Conservation (phyloP, 2,797 vertebrate species). For the Brachyrhaphis roseni region DNA sequence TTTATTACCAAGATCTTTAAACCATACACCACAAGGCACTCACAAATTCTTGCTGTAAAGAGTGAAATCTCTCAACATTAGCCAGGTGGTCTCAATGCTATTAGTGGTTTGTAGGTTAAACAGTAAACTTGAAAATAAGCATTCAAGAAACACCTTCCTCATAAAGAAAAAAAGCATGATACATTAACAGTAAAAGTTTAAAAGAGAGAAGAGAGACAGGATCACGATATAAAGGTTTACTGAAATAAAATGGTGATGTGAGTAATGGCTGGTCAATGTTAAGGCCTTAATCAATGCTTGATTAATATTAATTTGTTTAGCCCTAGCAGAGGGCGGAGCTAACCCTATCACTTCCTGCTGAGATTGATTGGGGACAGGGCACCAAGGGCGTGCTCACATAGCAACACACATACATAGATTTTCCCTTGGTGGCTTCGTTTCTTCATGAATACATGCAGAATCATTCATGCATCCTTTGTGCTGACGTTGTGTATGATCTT, state of each 20-base stretch:
- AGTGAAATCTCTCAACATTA: background rate
- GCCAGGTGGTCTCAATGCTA: background rate
- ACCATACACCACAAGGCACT: background rate
- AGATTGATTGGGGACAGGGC: conserved; percentile 77
- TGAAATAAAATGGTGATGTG: conserved; percentile 51
- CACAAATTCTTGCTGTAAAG: background rate
- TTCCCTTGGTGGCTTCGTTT: background rate
- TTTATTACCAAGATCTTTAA: background rate
- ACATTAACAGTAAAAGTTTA: conserved; percentile 3
- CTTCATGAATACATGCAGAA: conserved; percentile 28
- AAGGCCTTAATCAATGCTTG: conserved; percentile 82
- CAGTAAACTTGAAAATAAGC: background rate
- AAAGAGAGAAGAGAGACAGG: conserved; percentile 5
- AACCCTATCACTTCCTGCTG: conserved; percentile 72
- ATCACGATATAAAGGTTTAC: conserved; percentile 32
- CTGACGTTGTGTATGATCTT: conserved; percentile 62
- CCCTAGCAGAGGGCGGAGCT: conserved; percentile 65
- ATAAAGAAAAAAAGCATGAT: background rate
- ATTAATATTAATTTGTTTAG: conserved; percentile 83
- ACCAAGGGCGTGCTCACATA: conserved; percentile 69
- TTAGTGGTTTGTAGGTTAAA: background rate
- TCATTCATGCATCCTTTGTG: conserved; percentile 60
- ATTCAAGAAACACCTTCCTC: background rate
- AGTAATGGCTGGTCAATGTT: conserved; percentile 74
- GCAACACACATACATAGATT: conserved; percentile 26